Percentiles rank a stretch among this genome's conserved stretches.
phyloP scores from a whole-genome alignment of 2,797 vertebrate genomes.

The Sebastes cheni region DNA sequence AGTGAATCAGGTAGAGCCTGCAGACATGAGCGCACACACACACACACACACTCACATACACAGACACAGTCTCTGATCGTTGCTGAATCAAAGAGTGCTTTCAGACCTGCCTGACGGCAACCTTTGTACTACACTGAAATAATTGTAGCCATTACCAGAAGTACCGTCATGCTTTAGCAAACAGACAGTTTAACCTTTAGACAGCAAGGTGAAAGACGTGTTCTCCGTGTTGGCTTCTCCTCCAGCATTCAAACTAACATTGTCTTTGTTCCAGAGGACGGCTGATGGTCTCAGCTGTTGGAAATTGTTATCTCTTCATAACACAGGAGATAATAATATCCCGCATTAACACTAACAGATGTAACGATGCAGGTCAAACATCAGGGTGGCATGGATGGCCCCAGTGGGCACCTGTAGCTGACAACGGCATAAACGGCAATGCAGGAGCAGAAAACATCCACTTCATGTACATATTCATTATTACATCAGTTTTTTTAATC shows the following conservation, averaged over 20 bases:
- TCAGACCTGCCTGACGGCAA: slow-evolving; percentile 15
- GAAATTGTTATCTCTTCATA: neutral
- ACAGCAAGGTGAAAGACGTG: slow-evolving; percentile 9
- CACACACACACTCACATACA: neutral
- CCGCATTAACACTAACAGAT: neutral
- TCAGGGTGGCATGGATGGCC: neutral
- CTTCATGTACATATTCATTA: neutral
- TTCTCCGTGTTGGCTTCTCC: neutral
- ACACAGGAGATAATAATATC: neutral
- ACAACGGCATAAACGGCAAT: neutral
- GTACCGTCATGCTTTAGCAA: slow-evolving; percentile 37
- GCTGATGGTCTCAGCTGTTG: neutral
- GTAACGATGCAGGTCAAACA: neutral
- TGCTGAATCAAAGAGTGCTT: slow-evolving; percentile 11
- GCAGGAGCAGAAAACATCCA: neutral
- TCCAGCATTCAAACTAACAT: neutral
- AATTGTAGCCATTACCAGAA: slow-evolving; percentile 53
- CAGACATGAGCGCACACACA: neutral
- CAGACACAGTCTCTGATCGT: neutral
- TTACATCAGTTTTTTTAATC: neutral
- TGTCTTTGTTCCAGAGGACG: neutral
- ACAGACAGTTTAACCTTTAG: slow-evolving; percentile 68
- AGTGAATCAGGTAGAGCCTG: neutral
- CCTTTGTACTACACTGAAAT: slow-evolving; percentile 51
- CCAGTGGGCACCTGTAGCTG: neutral